Base-by-base conservation (phyloP, 2,797 vertebrate species). In the Phylloscopus collybita region DNA sequence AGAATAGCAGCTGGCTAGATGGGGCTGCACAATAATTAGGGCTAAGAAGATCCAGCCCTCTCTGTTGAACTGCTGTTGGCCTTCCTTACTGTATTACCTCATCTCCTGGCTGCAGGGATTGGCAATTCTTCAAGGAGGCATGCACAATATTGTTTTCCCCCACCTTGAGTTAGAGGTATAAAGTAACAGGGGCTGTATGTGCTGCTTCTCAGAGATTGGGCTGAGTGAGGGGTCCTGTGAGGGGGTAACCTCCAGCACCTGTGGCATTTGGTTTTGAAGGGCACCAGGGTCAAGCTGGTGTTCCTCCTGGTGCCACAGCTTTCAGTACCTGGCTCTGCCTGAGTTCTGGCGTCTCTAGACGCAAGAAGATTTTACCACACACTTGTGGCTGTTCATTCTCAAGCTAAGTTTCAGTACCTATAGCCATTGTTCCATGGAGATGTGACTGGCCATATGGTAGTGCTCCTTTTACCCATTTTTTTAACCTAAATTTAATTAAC, bases 401-500 rank as follows among this genome's bases (percentile, higher is more conserved):
- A 49, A 66, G 49, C 64, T 40, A 6, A 26, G 16, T 92, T 90
- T 90, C 29, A 36, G 60, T 64, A 62, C 85, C 36, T 69, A 2
- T 51, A 76, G 53, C 64, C 16, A 7, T 47, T 15, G 8, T 79
- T 90, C 56, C 27, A 4, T 88, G 49, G 73, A 91, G 60, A 73
- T 1, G 0, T 50, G 51, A 80, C 47, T 62, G 62, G 36, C 80
- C 73, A 49, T 82, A 36, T 84, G 76, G 62, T 53, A 81, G 40
- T 53, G 60, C 50, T 82, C 36, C 34, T 91, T 82, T 40, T 73
- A 57, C 25, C 67, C 32, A 1, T 84, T 88, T 81, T 81, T 76
- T 59, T 67, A 76, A 82, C 53, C 57, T 74, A 34, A 56, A 80
- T 94, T 73, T 88, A 92, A 93, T 91, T 91, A 94, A n/a, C 49